Evolutionary conservation across 2,797 vertebrate species (phyloP), one percentile per base, ranked within the genome.

Genomic region (Urosaurus nigricauda): DNA sequence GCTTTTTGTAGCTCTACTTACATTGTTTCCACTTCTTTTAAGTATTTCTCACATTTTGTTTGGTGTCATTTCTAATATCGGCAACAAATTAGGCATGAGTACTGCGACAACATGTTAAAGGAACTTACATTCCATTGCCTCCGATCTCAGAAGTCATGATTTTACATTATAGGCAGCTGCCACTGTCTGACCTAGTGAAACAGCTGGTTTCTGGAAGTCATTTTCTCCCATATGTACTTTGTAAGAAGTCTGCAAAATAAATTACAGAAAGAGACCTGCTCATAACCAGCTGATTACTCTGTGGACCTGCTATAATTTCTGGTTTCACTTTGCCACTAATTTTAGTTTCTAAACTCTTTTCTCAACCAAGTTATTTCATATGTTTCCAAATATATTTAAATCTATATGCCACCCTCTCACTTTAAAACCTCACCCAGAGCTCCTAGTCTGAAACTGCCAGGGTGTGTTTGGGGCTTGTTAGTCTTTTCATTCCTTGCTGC

Each of bases 181-280:
- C 87, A 58, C 94, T 83, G 92, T 89, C 29, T n/a, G 91, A 93
- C 90, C 95, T 78, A 92, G 43, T 92, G 73, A 87, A 94, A 92
- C 87, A 29, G 83, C 85, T n/a, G 56, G 78, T 94, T 96, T 94
- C 97, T 97, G 96, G 96, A 96, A 97, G 87, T 92, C 93, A 96
- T 97, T 95, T 97, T 95, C 92, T 79, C 91, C 96, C 95, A 94
- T 94, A 78, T 95, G 95, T 85, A 85, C 35, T 73, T 88, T 91
- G 83, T 95, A 93, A 92, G 92, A 92, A 95, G 91, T 94, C 96
- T 96, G 94, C 90, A 92, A 94, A 96, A 93, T 91, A 95, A 94
- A 95, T 96, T 94, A 24, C 95, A 77, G 83, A n/a, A 81, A 74
- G 71, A 75, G 68, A 40, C 56, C 56, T 75, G 84, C 78, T 89